Evolutionary conservation across 2,113 vertebrate species (phyloP).

Genomic region (Oreochromis tanganicae): DNA sequence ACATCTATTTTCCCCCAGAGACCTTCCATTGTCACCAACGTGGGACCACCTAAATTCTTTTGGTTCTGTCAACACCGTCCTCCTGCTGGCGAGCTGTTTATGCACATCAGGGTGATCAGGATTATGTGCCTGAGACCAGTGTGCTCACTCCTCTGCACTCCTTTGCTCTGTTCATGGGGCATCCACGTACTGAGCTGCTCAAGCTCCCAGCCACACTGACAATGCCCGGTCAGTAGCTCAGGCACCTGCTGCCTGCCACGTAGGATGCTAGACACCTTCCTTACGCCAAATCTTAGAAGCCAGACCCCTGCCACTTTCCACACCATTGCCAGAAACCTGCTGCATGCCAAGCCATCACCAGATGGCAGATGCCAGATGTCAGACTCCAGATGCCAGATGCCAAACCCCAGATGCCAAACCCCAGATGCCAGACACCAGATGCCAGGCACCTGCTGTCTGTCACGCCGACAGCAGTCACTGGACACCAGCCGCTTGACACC

Average conservation of each 20-base stretch:
- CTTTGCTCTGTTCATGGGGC: background rate
- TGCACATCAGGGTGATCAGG: background rate
- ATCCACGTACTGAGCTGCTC: background rate
- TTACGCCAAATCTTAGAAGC: background rate
- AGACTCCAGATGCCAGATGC: accelerated
- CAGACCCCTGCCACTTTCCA: background rate
- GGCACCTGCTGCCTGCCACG: background rate
- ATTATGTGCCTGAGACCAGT: background rate
- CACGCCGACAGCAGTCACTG: accelerated
- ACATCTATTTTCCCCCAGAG: background rate
- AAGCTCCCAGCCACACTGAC: background rate
- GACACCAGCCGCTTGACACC: background rate
- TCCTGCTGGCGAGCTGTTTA: background rate
- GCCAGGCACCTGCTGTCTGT: background rate
- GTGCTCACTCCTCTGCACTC: background rate
- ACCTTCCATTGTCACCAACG: accelerated
- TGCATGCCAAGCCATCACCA: background rate
- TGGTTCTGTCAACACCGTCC: background rate
- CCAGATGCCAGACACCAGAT: accelerated
- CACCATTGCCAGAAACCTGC: background rate
- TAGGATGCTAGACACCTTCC: accelerated
- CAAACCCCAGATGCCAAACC: accelerated
- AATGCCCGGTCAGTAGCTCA: background rate
- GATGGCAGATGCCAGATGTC: accelerated
- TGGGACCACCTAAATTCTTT: background rate